These are phyloP conservation scores for Germaria angustata DNA, from an alignment of 2,888 invertebrate genomes.

Conservation along the genomic window DNA sequence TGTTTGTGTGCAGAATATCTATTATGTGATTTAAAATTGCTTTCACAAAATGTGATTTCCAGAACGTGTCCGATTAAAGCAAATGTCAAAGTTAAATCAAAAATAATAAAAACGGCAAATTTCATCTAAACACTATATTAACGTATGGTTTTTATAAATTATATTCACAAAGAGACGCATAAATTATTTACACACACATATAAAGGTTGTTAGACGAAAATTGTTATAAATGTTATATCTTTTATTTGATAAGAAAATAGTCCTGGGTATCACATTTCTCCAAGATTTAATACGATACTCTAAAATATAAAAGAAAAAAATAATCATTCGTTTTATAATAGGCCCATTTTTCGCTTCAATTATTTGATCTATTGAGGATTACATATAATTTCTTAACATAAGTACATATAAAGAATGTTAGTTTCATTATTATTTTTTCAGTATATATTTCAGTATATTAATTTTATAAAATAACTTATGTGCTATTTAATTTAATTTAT, in stretches of 20 bases:
- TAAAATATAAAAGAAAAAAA: slow-evolving; percentile 11
- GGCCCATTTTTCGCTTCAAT: slow-evolving; percentile 29
- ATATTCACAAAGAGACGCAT: slow-evolving; percentile 33
- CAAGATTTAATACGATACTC: slow-evolving; percentile 36
- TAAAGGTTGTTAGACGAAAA: slow-evolving; percentile 25
- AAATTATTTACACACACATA: slow-evolving; percentile 42
- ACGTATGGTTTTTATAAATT: slow-evolving; percentile 16
- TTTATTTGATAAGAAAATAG: slow-evolving; percentile 37
- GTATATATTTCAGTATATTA: not conserved
- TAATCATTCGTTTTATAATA: slow-evolving; percentile 7
- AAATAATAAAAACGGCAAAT: slow-evolving; percentile 4
- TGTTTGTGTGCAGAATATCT: too few species aligned
- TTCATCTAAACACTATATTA: slow-evolving; percentile 17
- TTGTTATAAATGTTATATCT: not conserved
- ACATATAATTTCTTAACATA: slow-evolving; percentile 9
- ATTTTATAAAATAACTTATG: slow-evolving; percentile 16
- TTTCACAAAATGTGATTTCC: too few species aligned
- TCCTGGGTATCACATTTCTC: slow-evolving; percentile 57
- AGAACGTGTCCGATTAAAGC: not conserved
- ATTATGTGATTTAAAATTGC: too few species aligned
- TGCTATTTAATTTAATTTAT: slow-evolving; percentile 11
- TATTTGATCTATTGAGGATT: not conserved
- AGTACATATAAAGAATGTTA: not conserved
- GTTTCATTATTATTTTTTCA: not conserved
- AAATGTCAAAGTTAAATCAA: not conserved